Conservation (phyloP, 2,888 invertebrate species). For the Magallana nippona region DNA sequence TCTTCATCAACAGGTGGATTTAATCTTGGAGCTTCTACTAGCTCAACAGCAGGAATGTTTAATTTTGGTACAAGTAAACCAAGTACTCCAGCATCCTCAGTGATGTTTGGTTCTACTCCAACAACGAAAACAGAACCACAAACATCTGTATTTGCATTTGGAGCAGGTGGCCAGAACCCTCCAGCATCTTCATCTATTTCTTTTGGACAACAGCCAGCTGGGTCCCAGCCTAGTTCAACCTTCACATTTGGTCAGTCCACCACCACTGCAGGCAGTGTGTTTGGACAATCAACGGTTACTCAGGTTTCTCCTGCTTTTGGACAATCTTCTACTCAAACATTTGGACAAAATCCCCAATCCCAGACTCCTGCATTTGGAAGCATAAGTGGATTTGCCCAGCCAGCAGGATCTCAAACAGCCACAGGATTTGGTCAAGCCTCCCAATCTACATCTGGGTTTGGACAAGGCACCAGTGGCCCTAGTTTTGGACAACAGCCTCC, state of each 20-base stretch:
- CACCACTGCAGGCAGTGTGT: slow-evolving; percentile 19
- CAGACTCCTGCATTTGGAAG: slow-evolving; percentile 41
- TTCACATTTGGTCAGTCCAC: slow-evolving; percentile 11
- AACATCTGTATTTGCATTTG: slow-evolving; percentile 30
- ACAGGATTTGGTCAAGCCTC: slow-evolving; percentile 41
- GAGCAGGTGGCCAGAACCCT: slow-evolving; percentile 8
- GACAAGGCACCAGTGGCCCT: not conserved
- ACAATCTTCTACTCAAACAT: no score
- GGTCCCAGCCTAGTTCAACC: slow-evolving; percentile 16
- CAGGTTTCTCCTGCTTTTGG: slow-evolving; percentile 37
- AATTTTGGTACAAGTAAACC: slow-evolving; percentile 34
- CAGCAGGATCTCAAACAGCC: slow-evolving; percentile 40
- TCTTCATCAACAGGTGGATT: slow-evolving; percentile 42
- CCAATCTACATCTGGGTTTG: not conserved
- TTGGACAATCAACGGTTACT: slow-evolving; percentile 28
- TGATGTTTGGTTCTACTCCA: not conserved
- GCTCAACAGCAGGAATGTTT: slow-evolving; percentile 20
- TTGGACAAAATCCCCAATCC: slow-evolving; percentile 19
- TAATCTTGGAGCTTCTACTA: slow-evolving; percentile 44
- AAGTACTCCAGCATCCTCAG: not conserved
- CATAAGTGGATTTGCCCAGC: slow-evolving; percentile 45
- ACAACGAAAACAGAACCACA: slow-evolving; percentile 4
- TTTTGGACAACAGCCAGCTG: slow-evolving; percentile 18
- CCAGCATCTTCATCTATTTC: not conserved
- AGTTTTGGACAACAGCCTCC: slow-evolving; percentile 31